phyloP scores from a whole-genome alignment of 2,113 vertebrate species.

The Plecturocebus donacophilus region DNA sequence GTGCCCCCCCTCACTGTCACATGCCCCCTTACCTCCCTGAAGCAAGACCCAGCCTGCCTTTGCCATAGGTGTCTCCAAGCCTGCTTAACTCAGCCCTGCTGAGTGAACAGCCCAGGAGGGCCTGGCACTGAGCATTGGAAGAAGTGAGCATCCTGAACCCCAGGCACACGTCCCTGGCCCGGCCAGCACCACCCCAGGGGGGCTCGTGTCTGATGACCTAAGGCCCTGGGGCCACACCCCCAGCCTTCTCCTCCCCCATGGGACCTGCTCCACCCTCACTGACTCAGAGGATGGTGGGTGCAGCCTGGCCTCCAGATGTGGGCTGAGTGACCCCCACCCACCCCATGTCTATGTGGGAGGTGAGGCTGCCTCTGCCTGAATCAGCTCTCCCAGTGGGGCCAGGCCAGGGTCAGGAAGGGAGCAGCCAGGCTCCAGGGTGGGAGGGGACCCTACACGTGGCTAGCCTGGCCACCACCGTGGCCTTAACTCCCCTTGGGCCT shows the following conservation, averaged over 20 bases:
- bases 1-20: not conserved
- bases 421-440: not conserved
- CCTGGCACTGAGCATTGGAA: not conserved
- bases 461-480: not conserved
- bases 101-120: not conserved
- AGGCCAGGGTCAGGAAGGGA: not conserved
- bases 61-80: not conserved
- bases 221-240: not conserved
- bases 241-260: not conserved
- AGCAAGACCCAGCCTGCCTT: not conserved
- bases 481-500: not conserved
- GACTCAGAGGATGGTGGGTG: not conserved
- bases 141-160: not conserved
- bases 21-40: not conserved
- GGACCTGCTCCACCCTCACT: not conserved
- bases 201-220: not conserved
- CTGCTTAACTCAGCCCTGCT: not conserved
- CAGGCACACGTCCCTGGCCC: not conserved
- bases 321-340: not conserved
- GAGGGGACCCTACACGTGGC: conserved; percentile 14
- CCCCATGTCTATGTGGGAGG: not conserved
- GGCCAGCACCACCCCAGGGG: not conserved
- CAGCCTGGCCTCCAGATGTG: conserved; percentile 58
- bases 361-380: not conserved
- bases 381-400: not conserved